Evolutionary conservation across 2,113 vertebrate genomes (phyloP), one percentile per base, ranked within the genome.

Genomic region (Dascyllus trimaculatus): DNA sequence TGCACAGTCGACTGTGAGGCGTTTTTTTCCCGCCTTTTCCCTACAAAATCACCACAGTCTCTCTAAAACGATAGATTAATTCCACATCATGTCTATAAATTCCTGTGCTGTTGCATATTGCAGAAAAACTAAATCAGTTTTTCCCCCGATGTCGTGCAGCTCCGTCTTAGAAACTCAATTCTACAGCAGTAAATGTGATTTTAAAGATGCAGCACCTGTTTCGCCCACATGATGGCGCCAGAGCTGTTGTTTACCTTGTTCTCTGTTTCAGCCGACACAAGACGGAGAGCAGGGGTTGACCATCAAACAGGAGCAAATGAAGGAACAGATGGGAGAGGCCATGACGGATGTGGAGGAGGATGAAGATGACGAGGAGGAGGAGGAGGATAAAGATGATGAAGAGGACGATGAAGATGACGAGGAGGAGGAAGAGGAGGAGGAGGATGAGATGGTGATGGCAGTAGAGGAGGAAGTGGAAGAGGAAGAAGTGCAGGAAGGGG

Each of bases 401-500:
- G 61, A 68, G 0, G 84, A 86, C 0, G 54, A 73, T 0, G 86
- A 86, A 0, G 78, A 76, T 0, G 84, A 85, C 0, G 71, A 64
- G 0, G 49, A 71, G 0, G 73, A 52, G 0, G 69, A 67, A 0
- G 81, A 58, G 0, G 73, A 64, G 1, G 75, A 51, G 43, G 57
- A 51, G 11, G 60, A 26, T 0, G 52, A 45, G 19, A 53, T 72
- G 15, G 35, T 74, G 49, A 43, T 70, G 48, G 45, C 38, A 4
- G 64, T 66, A 4, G 76, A 82, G 26, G 76, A 80, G 11, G 79
- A 81, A 11, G 81, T 63, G 13, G 79, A 76, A 11, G 72, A 83
- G 66, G 71, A 76, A 0, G 77, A 85, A 25, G 58, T 64, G 25
- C 64, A 78, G 46, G 73, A 58, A 0, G 32, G 51, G 11, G 53